phyloP scores from a whole-genome alignment of 2,888 invertebrate genomes.

The Anagyrus pseudococci region DNA sequence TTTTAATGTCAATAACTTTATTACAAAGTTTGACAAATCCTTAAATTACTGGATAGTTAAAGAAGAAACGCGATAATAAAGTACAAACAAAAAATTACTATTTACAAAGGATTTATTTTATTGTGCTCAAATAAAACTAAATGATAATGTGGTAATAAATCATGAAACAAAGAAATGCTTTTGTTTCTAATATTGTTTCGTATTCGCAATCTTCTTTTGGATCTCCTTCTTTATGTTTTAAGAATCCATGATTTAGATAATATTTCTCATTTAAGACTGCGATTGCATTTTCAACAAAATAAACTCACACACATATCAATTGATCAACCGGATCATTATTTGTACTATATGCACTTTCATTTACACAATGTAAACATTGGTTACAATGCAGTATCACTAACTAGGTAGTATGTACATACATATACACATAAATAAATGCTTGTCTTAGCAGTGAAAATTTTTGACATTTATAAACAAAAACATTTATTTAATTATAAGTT shows the following conservation, averaged over 20 bases:
- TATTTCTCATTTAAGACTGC: conserved; percentile 28
- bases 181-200: conserved; percentile 26
- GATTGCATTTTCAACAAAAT: conserved; percentile 20
- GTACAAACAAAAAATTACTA: conserved; percentile 52
- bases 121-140: conserved; percentile 33
- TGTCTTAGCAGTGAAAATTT: conserved; percentile 36
- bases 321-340: conserved; percentile 27
- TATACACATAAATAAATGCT: conserved; percentile 50
- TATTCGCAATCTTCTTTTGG: conserved; percentile 39
- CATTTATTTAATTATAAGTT: neutral
- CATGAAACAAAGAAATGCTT: conserved; percentile 44
- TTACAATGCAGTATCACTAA: conserved; percentile 39
- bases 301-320: conserved; percentile 25
- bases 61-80: conserved; percentile 33
- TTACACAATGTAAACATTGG: conserved; percentile 27
- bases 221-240: conserved; percentile 42
- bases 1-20: conserved; percentile 14
- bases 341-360: conserved; percentile 35
- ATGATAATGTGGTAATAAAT: conserved; percentile 41
- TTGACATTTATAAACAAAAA: conserved; percentile 26
- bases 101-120: conserved; percentile 59
- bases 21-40: conserved; percentile 12
- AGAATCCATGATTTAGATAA: conserved; percentile 52
- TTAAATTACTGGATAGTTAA: conserved; percentile 19
- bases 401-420: conserved; percentile 49